Evolutionary conservation across 2,888 invertebrate genomes (phyloP).

Genomic region (Latrodectus hesperus): DNA sequence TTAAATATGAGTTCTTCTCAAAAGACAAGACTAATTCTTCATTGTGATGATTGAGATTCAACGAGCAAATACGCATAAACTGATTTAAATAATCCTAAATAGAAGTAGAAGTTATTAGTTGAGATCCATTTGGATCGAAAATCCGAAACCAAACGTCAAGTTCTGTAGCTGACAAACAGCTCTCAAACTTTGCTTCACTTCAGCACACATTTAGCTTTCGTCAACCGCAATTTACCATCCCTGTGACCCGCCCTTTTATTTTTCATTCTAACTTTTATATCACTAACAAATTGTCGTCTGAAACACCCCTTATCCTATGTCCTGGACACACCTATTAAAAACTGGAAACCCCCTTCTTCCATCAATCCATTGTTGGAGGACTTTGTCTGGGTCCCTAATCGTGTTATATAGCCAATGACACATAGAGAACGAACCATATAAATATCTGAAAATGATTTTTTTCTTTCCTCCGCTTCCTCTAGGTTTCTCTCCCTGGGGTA

Average conservation of each 20-base stretch:
- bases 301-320: slow-evolving; percentile 41
- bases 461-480: slow-evolving; percentile 30
- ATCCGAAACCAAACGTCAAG: background rate
- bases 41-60: no score
- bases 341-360: slow-evolving; percentile 18
- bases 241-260: slow-evolving; percentile 50
- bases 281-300: slow-evolving; percentile 49
- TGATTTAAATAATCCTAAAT: no score
- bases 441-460: slow-evolving; percentile 29
- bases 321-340: slow-evolving; percentile 47
- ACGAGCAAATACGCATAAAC: no score
- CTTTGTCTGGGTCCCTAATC: slow-evolving; percentile 56
- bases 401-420: slow-evolving; percentile 67
- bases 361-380: slow-evolving; percentile 25
- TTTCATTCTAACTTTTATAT: slow-evolving; percentile 52
- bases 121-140: background rate
- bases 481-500: slow-evolving; percentile 47
- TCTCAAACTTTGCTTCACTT: background rate
- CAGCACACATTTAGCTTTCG: background rate
- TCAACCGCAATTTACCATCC: slow-evolving; percentile 32
- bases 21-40: no score
- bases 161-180: background rate
- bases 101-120: no score
- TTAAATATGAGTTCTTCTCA: no score
- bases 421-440: slow-evolving; percentile 60